Conservation (phyloP, 2,797 vertebrate species). For the Leptoclinus maculatus region DNA sequence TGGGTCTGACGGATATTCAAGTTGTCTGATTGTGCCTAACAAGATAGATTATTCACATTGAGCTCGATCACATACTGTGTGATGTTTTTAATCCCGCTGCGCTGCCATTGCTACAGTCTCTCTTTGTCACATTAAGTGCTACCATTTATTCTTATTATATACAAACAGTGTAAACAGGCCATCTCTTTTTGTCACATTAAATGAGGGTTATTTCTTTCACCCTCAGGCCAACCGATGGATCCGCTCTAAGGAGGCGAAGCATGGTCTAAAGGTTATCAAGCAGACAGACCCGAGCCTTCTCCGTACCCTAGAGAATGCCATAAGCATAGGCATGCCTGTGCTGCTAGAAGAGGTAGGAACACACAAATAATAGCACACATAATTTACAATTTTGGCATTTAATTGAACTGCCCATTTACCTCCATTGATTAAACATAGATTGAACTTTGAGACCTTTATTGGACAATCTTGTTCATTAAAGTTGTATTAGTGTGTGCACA, state of each 20-base stretch:
- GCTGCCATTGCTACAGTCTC: not conserved
- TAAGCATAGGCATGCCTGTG: slow-evolving; percentile 87
- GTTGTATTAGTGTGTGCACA: not conserved
- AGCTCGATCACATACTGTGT: not conserved
- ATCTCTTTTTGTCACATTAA: not conserved
- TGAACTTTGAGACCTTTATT: not conserved
- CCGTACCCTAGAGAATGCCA: slow-evolving; percentile 87
- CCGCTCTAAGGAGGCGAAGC: slow-evolving; percentile 86
- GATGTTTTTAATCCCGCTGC: not conserved
- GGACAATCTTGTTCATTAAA: not conserved
- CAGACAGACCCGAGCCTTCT: slow-evolving; percentile 87
- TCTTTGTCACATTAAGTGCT: not conserved
- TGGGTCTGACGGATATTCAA: slow-evolving; percentile 1
- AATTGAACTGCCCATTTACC: not conserved
- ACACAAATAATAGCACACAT: not conserved
- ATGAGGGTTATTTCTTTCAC: slow-evolving; percentile 28
- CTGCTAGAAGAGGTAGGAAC: slow-evolving; percentile 86
- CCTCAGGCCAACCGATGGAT: slow-evolving; percentile 90
- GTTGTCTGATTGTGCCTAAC: slow-evolving; percentile 7
- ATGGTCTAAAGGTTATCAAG: slow-evolving; percentile 89
- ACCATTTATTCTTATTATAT: not conserved
- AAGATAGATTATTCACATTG: not conserved
- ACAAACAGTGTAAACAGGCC: not conserved
- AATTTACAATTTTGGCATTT: not conserved
- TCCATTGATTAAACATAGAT: not conserved